Percentiles rank a stretch among this genome's conserved stretches.
Evolutionary conservation across 2,888 invertebrate species (phyloP).

Genomic region (Zeuzera pyrina): DNA sequence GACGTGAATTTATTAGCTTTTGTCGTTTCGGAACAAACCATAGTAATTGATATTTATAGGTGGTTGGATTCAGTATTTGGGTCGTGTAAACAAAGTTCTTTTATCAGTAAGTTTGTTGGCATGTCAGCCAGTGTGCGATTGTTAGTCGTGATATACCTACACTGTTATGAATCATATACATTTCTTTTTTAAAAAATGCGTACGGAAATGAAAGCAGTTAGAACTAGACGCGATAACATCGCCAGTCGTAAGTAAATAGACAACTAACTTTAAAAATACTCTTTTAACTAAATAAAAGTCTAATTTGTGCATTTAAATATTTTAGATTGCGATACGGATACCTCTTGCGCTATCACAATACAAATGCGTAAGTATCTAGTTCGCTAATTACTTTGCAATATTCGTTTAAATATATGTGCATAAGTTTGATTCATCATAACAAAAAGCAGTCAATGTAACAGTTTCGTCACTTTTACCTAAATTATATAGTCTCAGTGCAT

Average conservation of each 20-base stretch:
- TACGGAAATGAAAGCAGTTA: conserved; percentile 45
- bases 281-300: no score
- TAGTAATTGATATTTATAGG: conserved; percentile 72
- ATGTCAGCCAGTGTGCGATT: conserved; percentile 55
- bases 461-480: no score
- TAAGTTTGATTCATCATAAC: no score
- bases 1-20: conserved; percentile 45
- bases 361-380: conserved; percentile 70
- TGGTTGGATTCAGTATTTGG: conserved; percentile 66
- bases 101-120: conserved; percentile 56
- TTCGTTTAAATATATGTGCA: no score
- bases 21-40: conserved; percentile 51
- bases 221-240: conserved; percentile 59
- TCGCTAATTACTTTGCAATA: no score
- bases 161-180: conserved; percentile 42
- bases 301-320: conserved; percentile 48
- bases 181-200: conserved; percentile 43
- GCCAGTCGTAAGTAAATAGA: conserved; percentile 59
- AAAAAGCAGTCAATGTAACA: no score
- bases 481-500: no score
- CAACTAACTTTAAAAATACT: no score
- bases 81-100: conserved; percentile 66
- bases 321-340: conserved; percentile 70
- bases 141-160: conserved; percentile 45
- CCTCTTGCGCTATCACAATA: conserved; percentile 67